Conservation (phyloP, 2,113 vertebrate species). For the Epinephelus lanceolatus region DNA sequence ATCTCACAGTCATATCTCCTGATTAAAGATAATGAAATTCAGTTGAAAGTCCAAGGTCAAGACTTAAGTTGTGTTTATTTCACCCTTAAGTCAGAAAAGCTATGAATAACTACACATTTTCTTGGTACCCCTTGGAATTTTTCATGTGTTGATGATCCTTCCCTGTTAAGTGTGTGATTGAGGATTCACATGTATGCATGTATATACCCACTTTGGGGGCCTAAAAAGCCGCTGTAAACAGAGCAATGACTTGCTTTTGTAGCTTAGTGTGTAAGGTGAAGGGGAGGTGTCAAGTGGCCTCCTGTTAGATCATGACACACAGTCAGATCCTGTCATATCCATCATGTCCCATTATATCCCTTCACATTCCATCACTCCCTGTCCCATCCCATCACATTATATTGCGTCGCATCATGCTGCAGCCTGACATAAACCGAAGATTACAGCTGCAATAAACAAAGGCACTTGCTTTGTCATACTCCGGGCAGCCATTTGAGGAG, state of each 20-base stretch:
- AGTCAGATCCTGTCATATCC: constrained; percentile 3
- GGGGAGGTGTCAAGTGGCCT: constrained; percentile 1
- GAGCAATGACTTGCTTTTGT: not conserved
- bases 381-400: not conserved
- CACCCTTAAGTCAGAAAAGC: not conserved
- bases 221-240: too few relatives aligned
- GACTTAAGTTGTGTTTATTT: not conserved
- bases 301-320: not conserved
- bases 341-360: not conserved
- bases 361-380: not conserved
- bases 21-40: not conserved
- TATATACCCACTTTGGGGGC: too few relatives aligned
- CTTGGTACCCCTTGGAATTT: not conserved
- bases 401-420: constrained; percentile 9
- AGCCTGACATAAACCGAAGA: constrained; percentile 9
- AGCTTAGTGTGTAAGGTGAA: not conserved
- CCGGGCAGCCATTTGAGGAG: not conserved
- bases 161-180: not conserved
- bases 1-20: not conserved
- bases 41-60: not conserved
- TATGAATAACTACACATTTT: not conserved
- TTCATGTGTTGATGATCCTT: not conserved
- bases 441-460: constrained; percentile 8
- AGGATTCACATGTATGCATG: not conserved
- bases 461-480: constrained; percentile 18